Evolutionary conservation across 1,140 invertebrate species (phyloP).

Genomic region (Rhyacophila brunnea): DNA sequence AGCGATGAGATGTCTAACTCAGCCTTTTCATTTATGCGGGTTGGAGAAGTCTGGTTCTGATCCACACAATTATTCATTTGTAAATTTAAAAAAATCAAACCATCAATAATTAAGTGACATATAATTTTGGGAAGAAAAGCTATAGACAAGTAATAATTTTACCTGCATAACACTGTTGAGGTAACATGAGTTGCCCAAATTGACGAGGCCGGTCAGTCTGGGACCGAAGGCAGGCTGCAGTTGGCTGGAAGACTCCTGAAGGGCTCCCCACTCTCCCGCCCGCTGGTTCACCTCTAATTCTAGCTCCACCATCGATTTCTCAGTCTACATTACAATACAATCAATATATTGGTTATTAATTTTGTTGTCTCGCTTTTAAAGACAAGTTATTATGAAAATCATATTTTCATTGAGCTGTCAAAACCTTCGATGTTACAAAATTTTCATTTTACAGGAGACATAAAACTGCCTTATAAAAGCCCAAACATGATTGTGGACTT

Average conservation of each 20-base stretch:
- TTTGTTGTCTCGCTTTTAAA: too few species aligned
- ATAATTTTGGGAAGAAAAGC: slow-evolving; percentile 46
- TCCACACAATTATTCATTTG: background rate
- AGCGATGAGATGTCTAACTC: too few species aligned
- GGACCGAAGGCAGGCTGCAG: slow-evolving; percentile 87
- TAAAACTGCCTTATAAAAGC: too few species aligned
- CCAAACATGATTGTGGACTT: too few species aligned
- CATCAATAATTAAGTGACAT: background rate
- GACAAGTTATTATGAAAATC: too few species aligned
- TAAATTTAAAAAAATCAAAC: background rate
- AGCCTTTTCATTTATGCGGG: too few species aligned
- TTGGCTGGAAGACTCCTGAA: slow-evolving; percentile 86
- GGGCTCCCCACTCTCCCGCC: slow-evolving; percentile 88
- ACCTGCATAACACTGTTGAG: slow-evolving; percentile 91
- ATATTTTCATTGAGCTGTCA: too few species aligned
- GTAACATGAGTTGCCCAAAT: slow-evolving; percentile 98
- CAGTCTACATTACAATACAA: slow-evolving; percentile 76
- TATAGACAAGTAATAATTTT: slow-evolving; percentile 38
- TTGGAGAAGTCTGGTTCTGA: too few species aligned
- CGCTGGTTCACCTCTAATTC: slow-evolving; percentile 96
- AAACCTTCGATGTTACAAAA: too few species aligned
- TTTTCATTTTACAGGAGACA: too few species aligned
- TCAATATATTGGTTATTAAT: too few species aligned
- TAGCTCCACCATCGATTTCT: slow-evolving; percentile 98
- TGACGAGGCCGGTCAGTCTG: slow-evolving; percentile 90